Evolutionary conservation across 1,140 invertebrate species (phyloP), one percentile per base, ranked within the genome.

Genomic region (Papilio polytes): DNA sequence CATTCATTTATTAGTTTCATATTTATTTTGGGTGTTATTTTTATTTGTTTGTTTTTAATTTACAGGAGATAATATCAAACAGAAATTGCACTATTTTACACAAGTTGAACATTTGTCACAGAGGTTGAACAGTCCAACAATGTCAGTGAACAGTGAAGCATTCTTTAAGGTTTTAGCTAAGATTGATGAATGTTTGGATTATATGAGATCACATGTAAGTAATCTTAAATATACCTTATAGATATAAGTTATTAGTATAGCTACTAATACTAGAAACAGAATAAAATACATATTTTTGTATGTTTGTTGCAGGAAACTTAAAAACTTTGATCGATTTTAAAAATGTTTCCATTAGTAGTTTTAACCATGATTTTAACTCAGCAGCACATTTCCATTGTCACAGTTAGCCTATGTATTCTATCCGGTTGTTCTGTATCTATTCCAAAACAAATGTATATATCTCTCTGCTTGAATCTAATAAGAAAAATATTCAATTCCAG

Each of bases 121-220:
- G 92, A 96, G 98, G 85, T 95, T 98, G 10, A 97, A 96, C 87
- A 98, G 97, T 53, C 96, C 97, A 20, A 98, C 97, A 3, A 95
- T 98, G 81, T 97, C 97, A 3, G 97, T 98, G 1, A 97, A 97
- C 78, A 98, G 97, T 93, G 98, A 98, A 87, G 96, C 96, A 1
- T 98, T 99, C 89, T 97, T 98, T 78, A 96, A 96, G 76, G 96
- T 98, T 79, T 94, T 99, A 13, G 97, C 97, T 46, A 97, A 98
- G 87, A 97, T 99, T 76, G 98, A 99, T 94, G 96, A 97, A 41
- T 98, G 98, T 85, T 97, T 99, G 80, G 96, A 97, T 7, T 99
- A 99, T 94, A 96, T 99, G 90, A 97, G 97, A 66, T 95, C 95
- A 80, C 98, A 99, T 96, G 97, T 98, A 95, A 97, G 96, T 36